Base-by-base conservation (phyloP, 2,113 vertebrate species). In the Pangasianodon hypophthalmus region DNA sequence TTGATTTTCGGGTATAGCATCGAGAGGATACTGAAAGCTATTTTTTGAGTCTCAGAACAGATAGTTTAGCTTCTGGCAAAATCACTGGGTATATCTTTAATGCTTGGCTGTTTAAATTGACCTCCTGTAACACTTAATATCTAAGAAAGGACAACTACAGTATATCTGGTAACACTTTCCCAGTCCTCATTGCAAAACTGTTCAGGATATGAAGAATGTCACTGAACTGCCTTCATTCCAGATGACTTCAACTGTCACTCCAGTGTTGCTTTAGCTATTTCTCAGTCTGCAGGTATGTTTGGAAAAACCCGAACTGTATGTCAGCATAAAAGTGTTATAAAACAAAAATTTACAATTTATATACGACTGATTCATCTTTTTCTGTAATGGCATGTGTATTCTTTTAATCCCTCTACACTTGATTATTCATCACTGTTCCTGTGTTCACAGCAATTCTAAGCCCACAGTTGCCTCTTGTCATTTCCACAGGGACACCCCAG, bases 401-500 rank as follows among this genome's bases (percentile, higher is more conserved):
- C 13, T 18, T 71, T 89, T 91, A 91, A 73, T 84, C 91, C 67
- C 24, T 41, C 37, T 26, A 29, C 41, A 50, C 60, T 56, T n/a
- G 91, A 93, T 93, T 90, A 91, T 92, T 93, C 80, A 91, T 92
- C 88, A 92, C 84, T 90, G 84, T 90, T 92, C 82, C 87, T 82
- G 83, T 88, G 88, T 87, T 88, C 84, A 75, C 77, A 89, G 87
- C 62, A n/a, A 85, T 60, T 85, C 60, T 86, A 91, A 84, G 77
- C 75, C n/a, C 83, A 83, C 84, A 85, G 91, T 92, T 94, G 93
- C 94, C 91, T 90, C 77, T 94, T 92, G 93, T 96, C 94, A 96
- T 96, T 96, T 96, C 95, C 95, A 95, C 94, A 81, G 95, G 95
- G 95, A 96, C 93, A 90, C 90, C 95, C 93, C 92, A 92, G 92